phyloP scores from a whole-genome alignment of 2,113 vertebrate genomes.

The Heterotilapia buettikoferi region DNA sequence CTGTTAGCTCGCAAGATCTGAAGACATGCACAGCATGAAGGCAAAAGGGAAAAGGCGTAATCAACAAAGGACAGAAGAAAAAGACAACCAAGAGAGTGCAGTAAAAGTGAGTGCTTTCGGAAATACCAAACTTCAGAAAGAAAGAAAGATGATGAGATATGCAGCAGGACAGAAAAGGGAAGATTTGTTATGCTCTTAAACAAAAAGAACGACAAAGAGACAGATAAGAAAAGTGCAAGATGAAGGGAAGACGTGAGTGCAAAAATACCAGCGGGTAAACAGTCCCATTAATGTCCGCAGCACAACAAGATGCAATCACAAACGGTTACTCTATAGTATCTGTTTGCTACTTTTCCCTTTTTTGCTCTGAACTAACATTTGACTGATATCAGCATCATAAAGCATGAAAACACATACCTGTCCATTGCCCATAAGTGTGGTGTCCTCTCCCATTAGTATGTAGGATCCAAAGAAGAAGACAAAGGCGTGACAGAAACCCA shows the following conservation, averaged over 20 bases:
- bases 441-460: constrained; percentile 91
- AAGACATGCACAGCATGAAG: constrained; percentile 80
- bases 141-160: constrained; percentile 3
- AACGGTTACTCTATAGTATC: not conserved
- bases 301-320: not conserved
- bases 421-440: constrained; percentile 90
- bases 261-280: not conserved
- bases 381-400: not conserved
- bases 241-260: not conserved
- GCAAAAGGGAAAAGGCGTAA: constrained; percentile 68
- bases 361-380: not conserved
- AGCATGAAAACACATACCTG: constrained; percentile 76
- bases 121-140: constrained; percentile 12
- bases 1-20: constrained; percentile 92
- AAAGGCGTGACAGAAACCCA: constrained; percentile 95
- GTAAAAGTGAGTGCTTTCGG: constrained; percentile 9
- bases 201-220: not conserved
- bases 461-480: constrained; percentile 96
- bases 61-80: constrained; percentile 59
- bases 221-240: not conserved
- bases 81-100: constrained; percentile 32
- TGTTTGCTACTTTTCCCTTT: fast-evolving
- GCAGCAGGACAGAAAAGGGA: not conserved
- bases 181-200: not conserved
- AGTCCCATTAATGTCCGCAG: not conserved